phyloP scores from a whole-genome alignment of 2,113 vertebrate genomes.

The Cephalopterus ornatus region DNA sequence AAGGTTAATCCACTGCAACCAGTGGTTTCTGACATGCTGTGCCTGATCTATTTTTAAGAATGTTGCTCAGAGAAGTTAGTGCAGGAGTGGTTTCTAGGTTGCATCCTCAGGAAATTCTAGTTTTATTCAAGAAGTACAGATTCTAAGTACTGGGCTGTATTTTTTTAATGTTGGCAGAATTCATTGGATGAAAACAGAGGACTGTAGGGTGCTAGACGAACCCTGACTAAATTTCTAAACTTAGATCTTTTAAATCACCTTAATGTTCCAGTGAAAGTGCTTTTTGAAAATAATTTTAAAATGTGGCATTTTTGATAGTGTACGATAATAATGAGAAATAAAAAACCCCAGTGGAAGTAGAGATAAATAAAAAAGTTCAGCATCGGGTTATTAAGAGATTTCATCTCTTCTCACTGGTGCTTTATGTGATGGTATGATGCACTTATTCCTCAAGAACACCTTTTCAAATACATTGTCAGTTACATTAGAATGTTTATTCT shows the following conservation, averaged over 20 bases:
- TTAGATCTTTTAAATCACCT: neutral
- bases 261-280: neutral
- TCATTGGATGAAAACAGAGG: neutral
- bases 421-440: neutral
- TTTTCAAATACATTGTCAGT: neutral
- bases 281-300: neutral
- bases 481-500: neutral
- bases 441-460: neutral
- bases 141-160: neutral
- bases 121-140: neutral
- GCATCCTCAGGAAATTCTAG: neutral
- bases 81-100: neutral
- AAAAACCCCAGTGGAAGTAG: neutral
- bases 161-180: neutral
- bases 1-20: neutral
- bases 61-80: neutral
- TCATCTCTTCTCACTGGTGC: neutral
- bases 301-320: neutral
- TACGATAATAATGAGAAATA: neutral
- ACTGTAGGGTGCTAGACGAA: neutral
- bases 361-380: neutral
- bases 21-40: neutral
- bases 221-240: neutral
- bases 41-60: neutral
- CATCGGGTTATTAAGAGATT: neutral